Conservation (phyloP, 2,888 invertebrate genomes). For the Caenorhabditis auriculariae region DNA sequence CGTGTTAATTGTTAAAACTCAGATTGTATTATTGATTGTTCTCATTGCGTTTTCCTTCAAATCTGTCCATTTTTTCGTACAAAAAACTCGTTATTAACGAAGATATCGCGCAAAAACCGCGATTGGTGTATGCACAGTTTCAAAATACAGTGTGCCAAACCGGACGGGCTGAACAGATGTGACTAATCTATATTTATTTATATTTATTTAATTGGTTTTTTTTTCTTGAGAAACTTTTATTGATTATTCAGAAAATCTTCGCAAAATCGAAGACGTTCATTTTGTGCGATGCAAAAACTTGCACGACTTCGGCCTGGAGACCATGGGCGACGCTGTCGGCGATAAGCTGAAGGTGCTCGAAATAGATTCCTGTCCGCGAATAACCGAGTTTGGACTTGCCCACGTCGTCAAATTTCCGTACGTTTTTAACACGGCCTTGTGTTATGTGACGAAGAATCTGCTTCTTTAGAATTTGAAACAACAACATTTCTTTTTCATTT, state of each 20-base stretch:
- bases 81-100: too few relatives aligned
- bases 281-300: constrained; percentile 48
- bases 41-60: background rate
- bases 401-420: constrained; percentile 42
- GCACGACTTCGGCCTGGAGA: constrained; percentile 50
- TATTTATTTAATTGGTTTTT: background rate
- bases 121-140: too few relatives aligned
- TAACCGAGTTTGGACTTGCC: constrained; percentile 49
- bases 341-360: constrained; percentile 30
- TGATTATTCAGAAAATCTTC: constrained; percentile 31
- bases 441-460: background rate
- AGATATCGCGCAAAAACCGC: too few relatives aligned
- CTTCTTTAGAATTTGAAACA: too few relatives aligned
- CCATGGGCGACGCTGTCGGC: constrained; percentile 49
- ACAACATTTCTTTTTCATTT: too few relatives aligned
- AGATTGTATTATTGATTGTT: background rate
- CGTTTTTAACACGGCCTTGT: constrained; percentile 3
- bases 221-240: background rate
- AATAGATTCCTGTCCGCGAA: constrained; percentile 42
- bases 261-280: constrained; percentile 29
- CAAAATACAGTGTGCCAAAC: too few relatives aligned
- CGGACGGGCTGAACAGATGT: too few relatives aligned
- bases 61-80: too few relatives aligned
- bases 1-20: too few relatives aligned
- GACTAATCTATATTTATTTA: background rate